These are phyloP conservation scores for Strongylocentrotus purpuratus DNA, from an alignment of 35 echinoderm and acorn worm species.

Conservation along the genomic window DNA sequence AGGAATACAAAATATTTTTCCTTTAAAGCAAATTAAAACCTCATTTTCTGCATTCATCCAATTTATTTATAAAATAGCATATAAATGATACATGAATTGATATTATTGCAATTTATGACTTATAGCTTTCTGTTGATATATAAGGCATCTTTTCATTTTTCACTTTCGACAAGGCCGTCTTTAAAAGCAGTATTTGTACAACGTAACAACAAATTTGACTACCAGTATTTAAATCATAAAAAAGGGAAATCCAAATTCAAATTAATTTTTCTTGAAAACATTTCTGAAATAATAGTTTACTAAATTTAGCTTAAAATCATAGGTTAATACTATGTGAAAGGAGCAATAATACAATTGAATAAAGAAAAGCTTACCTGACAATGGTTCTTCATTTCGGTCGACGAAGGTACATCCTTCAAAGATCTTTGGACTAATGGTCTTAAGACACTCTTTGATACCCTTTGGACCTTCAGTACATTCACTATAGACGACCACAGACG, in stretches of 20 bases:
- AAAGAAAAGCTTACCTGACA: background rate
- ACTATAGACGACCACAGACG: background rate
- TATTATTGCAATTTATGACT: too few species aligned
- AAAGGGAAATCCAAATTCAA: background rate
- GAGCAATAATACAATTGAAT: background rate
- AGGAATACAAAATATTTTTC: too few species aligned
- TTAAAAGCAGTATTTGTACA: background rate
- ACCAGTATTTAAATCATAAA: background rate
- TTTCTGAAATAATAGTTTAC: background rate
- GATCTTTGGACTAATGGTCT: background rate
- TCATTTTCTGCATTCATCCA: too few species aligned
- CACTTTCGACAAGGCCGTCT: background rate
- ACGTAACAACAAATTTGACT: background rate
- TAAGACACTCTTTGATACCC: background rate
- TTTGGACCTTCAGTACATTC: background rate
- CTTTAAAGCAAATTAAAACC: too few species aligned
- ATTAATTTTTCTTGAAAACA: background rate
- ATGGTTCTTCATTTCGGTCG: background rate
- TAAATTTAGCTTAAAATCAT: background rate
- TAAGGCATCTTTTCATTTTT: too few species aligned
- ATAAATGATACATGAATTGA: too few species aligned
- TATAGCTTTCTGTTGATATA: too few species aligned
- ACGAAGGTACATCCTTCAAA: background rate
- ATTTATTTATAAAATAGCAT: too few species aligned
- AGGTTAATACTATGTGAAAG: background rate